Base-by-base conservation (phyloP, 2,797 vertebrate species). In the Periparus ater region DNA sequence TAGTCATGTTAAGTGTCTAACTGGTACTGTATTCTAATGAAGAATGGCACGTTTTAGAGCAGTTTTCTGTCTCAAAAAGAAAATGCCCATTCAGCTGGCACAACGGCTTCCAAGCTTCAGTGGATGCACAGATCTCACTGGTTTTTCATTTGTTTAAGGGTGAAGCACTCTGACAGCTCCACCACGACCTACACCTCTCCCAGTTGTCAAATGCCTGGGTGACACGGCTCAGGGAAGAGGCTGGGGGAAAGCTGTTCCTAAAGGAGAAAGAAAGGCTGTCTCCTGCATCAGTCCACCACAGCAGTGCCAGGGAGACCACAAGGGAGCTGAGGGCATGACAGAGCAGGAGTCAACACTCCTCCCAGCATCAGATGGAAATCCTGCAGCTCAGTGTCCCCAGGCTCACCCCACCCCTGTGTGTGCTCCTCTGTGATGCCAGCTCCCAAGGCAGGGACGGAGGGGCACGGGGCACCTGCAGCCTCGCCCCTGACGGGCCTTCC, bases 401-500 rank as follows among this genome's bases (percentile, higher is more conserved):
- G 29, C 34, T 61, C 32, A 32, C 22, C 53, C 20, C n/a, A 13
- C 3, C 1, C 3, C 7, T 1, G 50, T 3, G 51, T 25, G 4
- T 1, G 1, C 1, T 27, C 15, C 51, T 25, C 10, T 2, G 2
- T 3, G 44, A 6, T 1, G 1, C 0, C 4, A 4, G 63, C 47
- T 68, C 32, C 29, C 7, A 0, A 22, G 34, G 4, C 53, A 50
- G 18, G 21, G 47, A 32, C 2, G 60, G 74, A 29, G 40, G n/a
- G 30, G 60, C 4, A 3, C 3, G 0, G 17, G 50, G 51, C 81
- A 79, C 25, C 50, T 2, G 1, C 73, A 87, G 71, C 68, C 38
- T 25, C 22, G 51, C 47, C 91, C 90, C 44, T 65, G 58, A 44
- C 0, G 0, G 29, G 45, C 58, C 32, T 60, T 29, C 76, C 81